Conservation (phyloP, 2,797 vertebrate genomes). For the Typhlichthys eigenmanni region DNA sequence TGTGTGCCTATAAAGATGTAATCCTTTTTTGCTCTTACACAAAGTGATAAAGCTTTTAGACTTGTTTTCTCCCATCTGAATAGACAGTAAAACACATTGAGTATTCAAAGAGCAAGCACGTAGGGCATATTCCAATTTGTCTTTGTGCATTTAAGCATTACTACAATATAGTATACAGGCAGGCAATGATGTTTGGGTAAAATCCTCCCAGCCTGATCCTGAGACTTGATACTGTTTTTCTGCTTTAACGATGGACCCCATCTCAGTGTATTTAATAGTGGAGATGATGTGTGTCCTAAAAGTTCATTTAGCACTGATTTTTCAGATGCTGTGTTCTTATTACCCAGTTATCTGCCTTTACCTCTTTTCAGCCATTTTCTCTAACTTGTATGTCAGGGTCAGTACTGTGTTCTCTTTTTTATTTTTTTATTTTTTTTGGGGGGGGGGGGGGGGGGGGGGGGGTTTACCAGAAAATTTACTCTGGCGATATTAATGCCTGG, state of each 20-base stretch:
- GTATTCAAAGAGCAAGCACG: constrained; percentile 2
- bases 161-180: no score
- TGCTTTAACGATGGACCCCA: not conserved
- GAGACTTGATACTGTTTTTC: constrained; percentile 12
- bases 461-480: no score
- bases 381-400: no score
- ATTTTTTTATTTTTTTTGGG: no score
- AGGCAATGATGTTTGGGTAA: constrained; percentile 18
- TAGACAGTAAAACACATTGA: constrained; percentile 30
- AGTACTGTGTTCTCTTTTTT: no score
- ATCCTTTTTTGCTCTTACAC: constrained; percentile 50
- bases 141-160: no score
- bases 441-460: no score
- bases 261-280: no score
- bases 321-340: constrained; percentile 27
- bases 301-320: not conserved
- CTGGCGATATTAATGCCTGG: no score
- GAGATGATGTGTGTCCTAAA: no score
- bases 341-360: not conserved
- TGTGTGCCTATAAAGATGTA: constrained; percentile 28
- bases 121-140: constrained; percentile 25
- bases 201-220: constrained; percentile 14
- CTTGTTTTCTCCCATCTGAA: constrained; percentile 17
- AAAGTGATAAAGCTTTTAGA: constrained; percentile 33
- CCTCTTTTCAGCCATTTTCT: constrained; percentile 15